Base-by-base conservation (phyloP, 2,888 invertebrate species). In the Hoplodrina ambigua region DNA sequence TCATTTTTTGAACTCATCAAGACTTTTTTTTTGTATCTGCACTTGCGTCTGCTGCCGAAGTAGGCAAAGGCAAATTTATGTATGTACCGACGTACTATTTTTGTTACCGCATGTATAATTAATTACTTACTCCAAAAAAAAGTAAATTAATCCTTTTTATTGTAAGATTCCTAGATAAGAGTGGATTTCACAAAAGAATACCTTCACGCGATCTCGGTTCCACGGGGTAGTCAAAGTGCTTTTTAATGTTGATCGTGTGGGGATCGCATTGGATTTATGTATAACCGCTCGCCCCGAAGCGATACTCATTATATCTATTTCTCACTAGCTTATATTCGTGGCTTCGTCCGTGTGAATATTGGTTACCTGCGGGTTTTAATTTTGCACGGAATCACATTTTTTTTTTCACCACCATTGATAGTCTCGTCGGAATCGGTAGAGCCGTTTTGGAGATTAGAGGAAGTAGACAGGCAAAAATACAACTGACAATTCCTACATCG, bases 161-260 rank as follows among this genome's bases (percentile, higher is more conserved):
- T 52, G 15, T 37, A 19, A 56, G 30, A 70, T 58, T 64, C 30
- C 19, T 55, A 69, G 75, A 61, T 69, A 62, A 52, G 11, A 44
- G 11, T 6, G 20, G 10, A 7, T 15, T 7, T 20, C 7, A 55
- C 55, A 55, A 46, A 79, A 60, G 57, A 76, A 67, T 64, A 44
- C 30, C 15, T 46, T 54, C 46, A 53, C 62, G 61, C 41, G 20
- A 58, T 62, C 46, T 57, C 8, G 15, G 63, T 63, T 52, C 50
- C 20, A 20, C 13, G 44, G 56, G 20, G 15, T 58, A 52, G 17
- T 13, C 56, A 58, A 71, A 78, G 81, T 76, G 78, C 67, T 77
- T 78, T 78, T 78, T 72, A 72, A 64, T 78, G 78, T 78, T 19
- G 19, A 61, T 61, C 25, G 52, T 53, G 49, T 6, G 17, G 20